Conservation (phyloP, 1,140 invertebrate genomes). For the Drosophila seguyi region DNA sequence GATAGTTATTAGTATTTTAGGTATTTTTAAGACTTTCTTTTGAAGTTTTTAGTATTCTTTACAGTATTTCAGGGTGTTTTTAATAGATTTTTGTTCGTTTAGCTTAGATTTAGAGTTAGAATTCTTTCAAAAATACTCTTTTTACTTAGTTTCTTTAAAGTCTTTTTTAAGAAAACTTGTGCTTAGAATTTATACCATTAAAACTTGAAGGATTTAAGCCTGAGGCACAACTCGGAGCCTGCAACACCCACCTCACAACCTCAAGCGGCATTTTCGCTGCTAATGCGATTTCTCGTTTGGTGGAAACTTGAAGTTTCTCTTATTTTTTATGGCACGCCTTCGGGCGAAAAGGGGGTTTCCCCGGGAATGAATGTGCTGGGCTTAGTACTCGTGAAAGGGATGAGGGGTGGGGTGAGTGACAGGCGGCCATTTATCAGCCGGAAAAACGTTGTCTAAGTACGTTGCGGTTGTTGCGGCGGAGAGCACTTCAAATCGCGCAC, state of each 20-base stretch:
- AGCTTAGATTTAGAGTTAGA: background rate
- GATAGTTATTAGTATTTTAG: no score
- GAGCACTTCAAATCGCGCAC: constrained; percentile 55
- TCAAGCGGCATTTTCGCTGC: background rate
- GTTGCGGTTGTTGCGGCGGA: constrained; percentile 62
- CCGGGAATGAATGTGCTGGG: constrained; percentile 2
- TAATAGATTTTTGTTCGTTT: no score
- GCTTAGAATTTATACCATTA: background rate
- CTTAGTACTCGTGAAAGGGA: constrained; percentile 17
- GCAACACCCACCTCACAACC: background rate
- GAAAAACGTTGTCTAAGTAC: constrained; percentile 60
- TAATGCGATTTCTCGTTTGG: constrained; percentile 41
- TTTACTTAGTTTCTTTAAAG: no score
- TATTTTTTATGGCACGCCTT: constrained; percentile 28
- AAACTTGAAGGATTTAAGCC: constrained; percentile 9
- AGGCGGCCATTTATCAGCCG: constrained; percentile 74
- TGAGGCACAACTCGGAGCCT: background rate
- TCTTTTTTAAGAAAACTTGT: background rate
- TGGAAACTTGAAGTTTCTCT: constrained; percentile 16
- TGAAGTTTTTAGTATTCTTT: no score
- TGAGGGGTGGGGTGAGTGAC: constrained; percentile 35
- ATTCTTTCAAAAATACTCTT: background rate
- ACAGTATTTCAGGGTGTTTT: no score
- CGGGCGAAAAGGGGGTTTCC: constrained; percentile 7
- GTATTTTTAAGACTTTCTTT: no score